Evolutionary conservation across 2,797 vertebrate species (phyloP), one percentile per base, ranked within the genome.

Genomic region (Nannoperca obscura): DNA sequence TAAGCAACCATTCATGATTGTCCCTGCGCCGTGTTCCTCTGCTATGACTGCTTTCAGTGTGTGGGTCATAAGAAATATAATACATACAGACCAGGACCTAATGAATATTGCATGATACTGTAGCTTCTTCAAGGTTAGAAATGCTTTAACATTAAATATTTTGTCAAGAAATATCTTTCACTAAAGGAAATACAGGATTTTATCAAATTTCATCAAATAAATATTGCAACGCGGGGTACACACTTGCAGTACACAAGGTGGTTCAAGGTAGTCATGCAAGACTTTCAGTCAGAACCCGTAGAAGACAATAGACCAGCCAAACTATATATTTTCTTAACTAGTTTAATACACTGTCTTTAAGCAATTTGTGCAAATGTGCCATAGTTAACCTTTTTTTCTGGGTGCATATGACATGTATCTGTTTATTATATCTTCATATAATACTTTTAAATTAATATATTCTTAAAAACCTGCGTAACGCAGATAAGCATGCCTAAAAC

Each of bases 51-150:
- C 54, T 34, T 71, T 71, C 38, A 7, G n/a, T 38, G 24, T 53
- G 24, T 36, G 15, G 13, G 34, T 64, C 32, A 36, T 2, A 19
- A 42, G 9, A 73, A 38, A 81, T 32, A 3, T 0, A 66, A 52
- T 78, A 20, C 53, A 34, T 47, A 71, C 8, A 38, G 40, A 61
- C 7, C 27, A 60, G 5, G 17, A 40, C 38, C 44, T 65, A 4
- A 76, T 82, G 11, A 69, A 85, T 80, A 24, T 62, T 73, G 3
- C 30, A 77, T 55, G 7, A 10, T 34, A 19, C 7, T 40, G 22
- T 68, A 40, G 52, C 46, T 59, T 73, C 32, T 53, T 53, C 3
- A 4, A 15, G 8, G 14, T 38, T 30, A 9, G 52, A 63, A 54
- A n/a, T 2, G 19, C 30, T 49, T 14, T 12, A n/a, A 8, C 19